A percentile compares a stretch with the other conserved stretches of the same genome.
phyloP scores from a whole-genome alignment of 2,113 vertebrate species.

The Zosterops borbonicus region DNA sequence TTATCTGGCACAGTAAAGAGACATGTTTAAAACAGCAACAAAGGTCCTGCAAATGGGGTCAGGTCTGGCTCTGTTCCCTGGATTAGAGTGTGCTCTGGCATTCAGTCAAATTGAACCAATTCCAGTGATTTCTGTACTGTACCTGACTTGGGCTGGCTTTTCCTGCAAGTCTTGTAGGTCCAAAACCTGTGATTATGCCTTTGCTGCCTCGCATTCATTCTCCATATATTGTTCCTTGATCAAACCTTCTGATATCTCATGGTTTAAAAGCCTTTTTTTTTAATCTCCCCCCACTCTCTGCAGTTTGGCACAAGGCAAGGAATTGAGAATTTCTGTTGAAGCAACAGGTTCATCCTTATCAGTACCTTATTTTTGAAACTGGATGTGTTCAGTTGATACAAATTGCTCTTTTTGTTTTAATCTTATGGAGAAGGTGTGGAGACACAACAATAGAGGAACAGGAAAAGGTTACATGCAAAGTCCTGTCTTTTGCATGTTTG shows the following conservation, averaged over 20 bases:
- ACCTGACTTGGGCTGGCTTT: background rate
- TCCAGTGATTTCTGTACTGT: background rate
- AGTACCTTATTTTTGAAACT: background rate
- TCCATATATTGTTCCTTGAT: background rate
- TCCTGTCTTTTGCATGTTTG: background rate
- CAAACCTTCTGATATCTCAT: background rate
- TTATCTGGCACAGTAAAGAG: background rate
- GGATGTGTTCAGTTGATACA: background rate
- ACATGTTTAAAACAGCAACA: background rate
- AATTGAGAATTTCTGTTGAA: background rate
- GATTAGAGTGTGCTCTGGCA: conserved; percentile 8
- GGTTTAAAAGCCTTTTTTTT: background rate
- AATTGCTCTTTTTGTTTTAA: background rate
- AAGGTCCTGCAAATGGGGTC: conserved; percentile 21
- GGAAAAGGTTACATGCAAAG: background rate
- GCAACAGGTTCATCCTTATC: background rate
- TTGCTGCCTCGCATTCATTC: background rate
- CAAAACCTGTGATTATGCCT: background rate
- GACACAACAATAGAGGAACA: background rate
- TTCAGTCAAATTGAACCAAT: background rate
- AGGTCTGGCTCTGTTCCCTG: background rate
- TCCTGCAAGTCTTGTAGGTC: background rate
- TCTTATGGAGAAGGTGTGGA: background rate
- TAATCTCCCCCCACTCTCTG: background rate
- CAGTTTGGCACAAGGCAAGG: background rate